Conservation (phyloP, 2,888 invertebrate species). For the Diaprepes abbreviatus region DNA sequence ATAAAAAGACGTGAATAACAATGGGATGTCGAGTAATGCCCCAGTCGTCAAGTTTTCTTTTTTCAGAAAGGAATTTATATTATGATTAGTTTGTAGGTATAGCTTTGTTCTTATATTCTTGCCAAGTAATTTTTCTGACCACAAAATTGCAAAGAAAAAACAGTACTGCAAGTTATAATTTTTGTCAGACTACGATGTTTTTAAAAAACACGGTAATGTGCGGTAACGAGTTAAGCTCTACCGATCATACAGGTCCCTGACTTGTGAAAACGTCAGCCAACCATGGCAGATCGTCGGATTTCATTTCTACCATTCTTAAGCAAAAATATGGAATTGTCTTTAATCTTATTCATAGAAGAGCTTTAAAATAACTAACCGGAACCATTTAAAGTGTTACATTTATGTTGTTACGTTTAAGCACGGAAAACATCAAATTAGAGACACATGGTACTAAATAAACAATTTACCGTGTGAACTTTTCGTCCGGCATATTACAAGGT, state of each 20-base stretch:
- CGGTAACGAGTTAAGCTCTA: constrained; percentile 61
- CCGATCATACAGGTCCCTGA: constrained; percentile 63
- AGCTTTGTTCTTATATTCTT: neutral
- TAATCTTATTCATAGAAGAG: constrained; percentile 14
- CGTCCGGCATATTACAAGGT: constrained; percentile 1
- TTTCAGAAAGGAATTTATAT: constrained; percentile 23
- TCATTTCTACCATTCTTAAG: constrained; percentile 54
- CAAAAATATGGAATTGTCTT: constrained; percentile 50
- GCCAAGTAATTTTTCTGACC: constrained; percentile 14
- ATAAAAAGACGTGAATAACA: constrained; percentile 42
- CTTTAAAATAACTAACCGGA: constrained; percentile 6
- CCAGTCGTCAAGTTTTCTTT: constrained; percentile 22
- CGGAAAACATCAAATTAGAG: constrained; percentile 28
- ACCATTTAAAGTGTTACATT: constrained; percentile 19
- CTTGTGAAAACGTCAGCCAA: constrained; percentile 60
- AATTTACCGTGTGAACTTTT: constrained; percentile 34
- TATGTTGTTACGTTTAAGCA: constrained; percentile 11
- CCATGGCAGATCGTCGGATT: constrained; percentile 59
- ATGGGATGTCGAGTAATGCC: constrained; percentile 40
- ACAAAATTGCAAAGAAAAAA: constrained; percentile 29
- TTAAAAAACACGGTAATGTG: constrained; percentile 51
- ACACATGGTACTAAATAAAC: constrained; percentile 22
- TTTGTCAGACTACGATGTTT: constrained; percentile 34
- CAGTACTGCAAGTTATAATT: constrained; percentile 6
- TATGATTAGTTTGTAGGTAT: neutral